Base-by-base conservation (phyloP, 2,113 vertebrate genomes). In the Pitta sordida region DNA sequence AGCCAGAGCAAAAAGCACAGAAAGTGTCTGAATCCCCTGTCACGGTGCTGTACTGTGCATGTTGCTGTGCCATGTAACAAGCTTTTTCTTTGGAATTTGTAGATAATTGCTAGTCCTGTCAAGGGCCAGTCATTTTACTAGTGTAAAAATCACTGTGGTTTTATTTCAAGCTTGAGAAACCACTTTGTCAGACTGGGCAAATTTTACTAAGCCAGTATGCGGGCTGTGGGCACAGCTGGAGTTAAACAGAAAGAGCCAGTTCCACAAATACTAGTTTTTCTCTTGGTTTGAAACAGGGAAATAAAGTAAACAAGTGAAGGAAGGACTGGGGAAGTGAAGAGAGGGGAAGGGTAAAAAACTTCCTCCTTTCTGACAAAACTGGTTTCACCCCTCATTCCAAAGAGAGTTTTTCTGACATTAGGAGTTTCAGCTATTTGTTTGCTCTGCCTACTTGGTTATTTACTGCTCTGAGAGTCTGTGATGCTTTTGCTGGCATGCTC, bases 131-230 rank as follows among this genome's bases (percentile, higher is more conserved):
- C 93, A 88, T 91, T 92, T 96, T 56, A 91, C 87, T 67, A 80
- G 68, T 79, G 74, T 73, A 94, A 95, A 92, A 96, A 69, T 93
- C 81, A 85, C 84, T 71, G 74, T 74, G 90, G 71, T 86, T 90
- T 89, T 95, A 92, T 87, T 94, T 95, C 89, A 92, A 91, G 78
- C 86, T 80, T 83, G 76, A 91, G 59, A 93, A 96, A 94, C 88
- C 68, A 65, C 92, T 96, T 93, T 85, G 82, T 92, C 75, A 91
- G 94, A 85, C 89, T 77, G 91, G 81, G 74, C 30, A 69, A 91
- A 83, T 91, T 93, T 80, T 89, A 92, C 89, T 43, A 83, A 94
- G 70, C 90, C 71, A 68, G 68, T 94, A 83, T 91, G 90, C 5
- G 29, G 90, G 67, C 83, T 92, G 91, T 79, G 91, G 91, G 89